Conservation (phyloP, 2,797 vertebrate species). For the Poeciliopsis presidionis region DNA sequence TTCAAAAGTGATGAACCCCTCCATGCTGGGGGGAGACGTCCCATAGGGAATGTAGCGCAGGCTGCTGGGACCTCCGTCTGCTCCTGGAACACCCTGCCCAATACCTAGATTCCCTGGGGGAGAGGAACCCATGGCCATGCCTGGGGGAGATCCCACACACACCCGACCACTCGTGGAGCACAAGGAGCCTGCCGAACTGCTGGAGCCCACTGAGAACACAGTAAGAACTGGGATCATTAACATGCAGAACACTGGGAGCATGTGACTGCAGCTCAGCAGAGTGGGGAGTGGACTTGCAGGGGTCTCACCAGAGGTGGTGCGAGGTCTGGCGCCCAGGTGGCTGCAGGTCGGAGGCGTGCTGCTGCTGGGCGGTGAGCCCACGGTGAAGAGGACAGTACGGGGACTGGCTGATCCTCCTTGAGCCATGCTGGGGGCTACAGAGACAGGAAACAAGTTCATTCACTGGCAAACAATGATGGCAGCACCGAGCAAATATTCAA, state of each 20-base stretch:
- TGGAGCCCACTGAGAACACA: slow-evolving; percentile 88
- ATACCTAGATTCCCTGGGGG: slow-evolving; percentile 81
- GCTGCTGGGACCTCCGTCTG: slow-evolving; percentile 87
- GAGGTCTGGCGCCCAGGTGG: slow-evolving; percentile 88
- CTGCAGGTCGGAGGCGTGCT: slow-evolving; percentile 89
- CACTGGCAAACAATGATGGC: not conserved
- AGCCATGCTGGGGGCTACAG: slow-evolving; percentile 82
- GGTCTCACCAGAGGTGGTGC: slow-evolving; percentile 91
- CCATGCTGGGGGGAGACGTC: slow-evolving; percentile 93
- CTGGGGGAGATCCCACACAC: slow-evolving; percentile 90
- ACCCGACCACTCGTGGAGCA: slow-evolving; percentile 91
- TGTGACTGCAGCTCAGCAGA: not conserved
- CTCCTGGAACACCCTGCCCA: slow-evolving; percentile 37
- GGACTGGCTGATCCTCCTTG: slow-evolving; percentile 78
- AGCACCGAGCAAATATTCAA: not conserved
- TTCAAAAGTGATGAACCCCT: slow-evolving; percentile 96
- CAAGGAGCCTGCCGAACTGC: slow-evolving; percentile 93
- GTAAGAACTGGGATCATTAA: not conserved
- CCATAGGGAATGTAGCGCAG: slow-evolving; percentile 94
- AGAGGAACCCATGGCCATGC: slow-evolving; percentile 86
- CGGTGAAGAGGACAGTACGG: slow-evolving; percentile 92
- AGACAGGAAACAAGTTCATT: not conserved
- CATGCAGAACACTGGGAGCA: not conserved
- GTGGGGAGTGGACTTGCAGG: slow-evolving; percentile 4
- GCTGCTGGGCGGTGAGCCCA: slow-evolving; percentile 94